phyloP scores from a whole-genome alignment of 2,888 invertebrate species.

The Belgica antarctica region DNA sequence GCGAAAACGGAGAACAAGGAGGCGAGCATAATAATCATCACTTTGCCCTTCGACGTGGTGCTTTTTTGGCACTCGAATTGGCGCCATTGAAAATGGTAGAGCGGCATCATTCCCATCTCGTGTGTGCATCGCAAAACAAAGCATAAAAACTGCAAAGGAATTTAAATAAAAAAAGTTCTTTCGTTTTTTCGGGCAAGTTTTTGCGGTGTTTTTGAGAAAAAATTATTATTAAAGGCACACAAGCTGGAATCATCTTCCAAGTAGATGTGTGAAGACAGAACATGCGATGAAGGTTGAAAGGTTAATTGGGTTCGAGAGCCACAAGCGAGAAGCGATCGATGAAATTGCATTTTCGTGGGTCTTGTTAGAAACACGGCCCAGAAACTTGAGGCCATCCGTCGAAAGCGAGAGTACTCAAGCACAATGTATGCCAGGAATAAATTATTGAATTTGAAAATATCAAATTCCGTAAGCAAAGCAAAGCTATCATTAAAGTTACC shows the following conservation, averaged over 20 bases:
- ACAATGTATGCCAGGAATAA: neutral
- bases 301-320: constrained; percentile 34
- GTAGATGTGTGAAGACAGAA: neutral
- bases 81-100: constrained; percentile 36
- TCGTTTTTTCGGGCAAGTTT: neutral
- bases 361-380: neutral
- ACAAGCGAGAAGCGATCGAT: neutral
- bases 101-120: constrained; percentile 20
- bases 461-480: neutral
- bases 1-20: neutral
- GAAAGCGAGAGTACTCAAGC: neutral
- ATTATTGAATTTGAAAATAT: neutral
- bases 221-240: neutral
- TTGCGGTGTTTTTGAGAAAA: neutral
- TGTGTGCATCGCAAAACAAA: too few species aligned
- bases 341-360: constrained; percentile 16
- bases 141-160: constrained; percentile 13
- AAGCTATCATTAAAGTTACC: neutral
- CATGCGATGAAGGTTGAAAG: constrained; percentile 39
- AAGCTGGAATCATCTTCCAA: neutral
- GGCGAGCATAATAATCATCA: constrained; percentile 35
- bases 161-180: constrained; percentile 7
- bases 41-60: constrained; percentile 20
- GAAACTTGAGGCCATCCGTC: too few species aligned
- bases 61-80: constrained; percentile 39